A percentile compares a stretch with the other conserved stretches of the same genome.
These are phyloP conservation scores for Cryptosula pallasiana DNA, from an alignment of 2,888 invertebrate genomes.

Conservation along the genomic window DNA sequence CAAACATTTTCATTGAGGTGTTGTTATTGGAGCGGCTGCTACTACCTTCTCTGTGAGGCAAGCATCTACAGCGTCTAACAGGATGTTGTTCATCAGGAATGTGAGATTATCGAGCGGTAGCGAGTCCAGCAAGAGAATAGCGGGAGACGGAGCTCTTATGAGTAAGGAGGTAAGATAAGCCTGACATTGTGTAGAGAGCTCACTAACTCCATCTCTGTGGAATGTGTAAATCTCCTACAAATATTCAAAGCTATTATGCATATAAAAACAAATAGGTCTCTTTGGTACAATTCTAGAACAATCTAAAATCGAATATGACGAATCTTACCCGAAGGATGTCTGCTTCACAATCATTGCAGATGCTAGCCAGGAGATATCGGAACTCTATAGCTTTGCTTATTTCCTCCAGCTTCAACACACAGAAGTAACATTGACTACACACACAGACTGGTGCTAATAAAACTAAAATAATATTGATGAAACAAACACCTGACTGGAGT, in stretches of 20 bases:
- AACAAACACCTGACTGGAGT: background rate
- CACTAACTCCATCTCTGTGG: background rate
- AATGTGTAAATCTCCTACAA: conserved; percentile 8
- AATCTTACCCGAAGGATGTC: background rate
- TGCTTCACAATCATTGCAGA: background rate
- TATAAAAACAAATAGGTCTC: background rate
- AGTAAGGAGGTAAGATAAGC: background rate
- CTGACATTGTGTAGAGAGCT: background rate
- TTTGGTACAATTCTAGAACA: too few relatives aligned
- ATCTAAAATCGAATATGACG: background rate
- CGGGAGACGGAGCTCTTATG: background rate
- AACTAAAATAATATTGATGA: too few relatives aligned
- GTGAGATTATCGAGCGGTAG: background rate
- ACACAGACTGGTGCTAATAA: too few relatives aligned
- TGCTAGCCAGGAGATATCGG: background rate
- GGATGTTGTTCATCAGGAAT: conserved; percentile 7
- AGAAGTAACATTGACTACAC: background rate
- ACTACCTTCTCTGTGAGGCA: background rate
- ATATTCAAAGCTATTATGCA: background rate
- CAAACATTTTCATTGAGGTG: too few relatives aligned
- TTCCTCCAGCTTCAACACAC: background rate
- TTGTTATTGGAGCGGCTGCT: too few relatives aligned
- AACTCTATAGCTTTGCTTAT: background rate
- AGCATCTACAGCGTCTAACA: background rate
- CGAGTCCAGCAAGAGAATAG: background rate